Conservation (phyloP, 2,888 invertebrate species). For the Erebia palarica region DNA sequence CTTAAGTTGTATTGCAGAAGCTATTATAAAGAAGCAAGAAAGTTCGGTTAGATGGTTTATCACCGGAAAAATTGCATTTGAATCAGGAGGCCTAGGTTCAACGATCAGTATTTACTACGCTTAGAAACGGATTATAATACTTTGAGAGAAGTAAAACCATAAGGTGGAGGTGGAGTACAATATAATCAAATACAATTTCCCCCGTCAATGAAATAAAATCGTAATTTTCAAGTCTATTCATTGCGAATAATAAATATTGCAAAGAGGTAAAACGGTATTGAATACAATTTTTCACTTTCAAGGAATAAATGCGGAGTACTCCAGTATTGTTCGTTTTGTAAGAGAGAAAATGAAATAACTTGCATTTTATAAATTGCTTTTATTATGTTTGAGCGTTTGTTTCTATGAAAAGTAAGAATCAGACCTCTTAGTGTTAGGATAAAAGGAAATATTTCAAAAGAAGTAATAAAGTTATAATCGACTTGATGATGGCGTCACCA, state of each 20-base stretch:
- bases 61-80: too few relatives aligned
- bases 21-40: too few relatives aligned
- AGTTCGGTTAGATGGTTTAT: too few relatives aligned
- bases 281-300: conserved; percentile 26
- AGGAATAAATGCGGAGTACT: conserved; percentile 21
- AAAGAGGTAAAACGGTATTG: conserved; percentile 17
- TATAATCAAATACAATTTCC: conserved; percentile 1
- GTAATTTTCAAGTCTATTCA: conserved; percentile 17
- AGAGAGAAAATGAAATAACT: conserved; percentile 27
- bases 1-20: too few relatives aligned
- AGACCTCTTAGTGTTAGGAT: neutral
- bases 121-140: too few relatives aligned
- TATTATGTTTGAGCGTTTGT: conserved; percentile 4
- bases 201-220: conserved; percentile 11
- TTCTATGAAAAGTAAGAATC: conserved; percentile 1
- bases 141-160: too few relatives aligned
- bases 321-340: conserved; percentile 22
- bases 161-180: neutral
- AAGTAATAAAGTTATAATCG: too few relatives aligned
- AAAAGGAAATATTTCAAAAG: neutral
- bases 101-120: too few relatives aligned
- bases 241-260: conserved; percentile 18
- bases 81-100: too few relatives aligned
- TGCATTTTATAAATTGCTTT: conserved; percentile 27
- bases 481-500: too few relatives aligned